Evolutionary conservation across 1,140 invertebrate genomes (phyloP).

Genomic region (Trachymyrmex septentrionalis): DNA sequence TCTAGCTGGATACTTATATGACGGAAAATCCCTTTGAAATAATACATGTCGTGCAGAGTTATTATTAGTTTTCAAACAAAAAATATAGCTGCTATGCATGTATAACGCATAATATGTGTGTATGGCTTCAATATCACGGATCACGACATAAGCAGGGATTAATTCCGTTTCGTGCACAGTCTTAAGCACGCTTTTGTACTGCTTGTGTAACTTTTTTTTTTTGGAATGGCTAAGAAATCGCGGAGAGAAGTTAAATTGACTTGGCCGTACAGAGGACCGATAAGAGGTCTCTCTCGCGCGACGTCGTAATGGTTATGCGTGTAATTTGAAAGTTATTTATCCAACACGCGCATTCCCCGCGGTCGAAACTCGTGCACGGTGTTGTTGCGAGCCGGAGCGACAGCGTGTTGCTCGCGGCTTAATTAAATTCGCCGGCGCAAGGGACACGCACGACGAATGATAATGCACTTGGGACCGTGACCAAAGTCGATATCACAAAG

Average conservation of each 20-base stretch:
- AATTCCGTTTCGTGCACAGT: constrained; percentile 1
- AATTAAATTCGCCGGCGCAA: constrained; percentile 69
- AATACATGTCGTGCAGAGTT: neutral
- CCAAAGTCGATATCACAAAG: constrained; percentile 70
- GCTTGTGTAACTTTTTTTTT: constrained; percentile 40
- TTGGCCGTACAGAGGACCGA: constrained; percentile 16
- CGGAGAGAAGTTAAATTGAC: constrained; percentile 42
- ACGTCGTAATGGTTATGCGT: constrained; percentile 43
- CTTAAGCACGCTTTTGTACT: neutral
- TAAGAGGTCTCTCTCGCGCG: constrained; percentile 22
- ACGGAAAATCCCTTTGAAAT: neutral
- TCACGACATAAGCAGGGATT: neutral
- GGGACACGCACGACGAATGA: constrained; percentile 56
- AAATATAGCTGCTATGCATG: neutral
- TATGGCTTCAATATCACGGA: neutral
- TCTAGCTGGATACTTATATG: neutral
- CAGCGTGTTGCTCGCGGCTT: constrained; percentile 56
- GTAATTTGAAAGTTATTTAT: constrained; percentile 56
- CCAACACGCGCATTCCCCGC: constrained; percentile 38
- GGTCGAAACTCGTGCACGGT: constrained; percentile 25
- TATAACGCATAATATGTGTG: neutral
- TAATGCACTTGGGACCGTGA: constrained; percentile 68
- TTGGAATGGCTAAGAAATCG: constrained; percentile 19
- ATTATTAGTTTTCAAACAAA: neutral
- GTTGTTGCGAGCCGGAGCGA: neutral